These are phyloP conservation scores for Alethe diademata DNA, from an alignment of 2,113 vertebrate genomes.

Conservation along the genomic window DNA sequence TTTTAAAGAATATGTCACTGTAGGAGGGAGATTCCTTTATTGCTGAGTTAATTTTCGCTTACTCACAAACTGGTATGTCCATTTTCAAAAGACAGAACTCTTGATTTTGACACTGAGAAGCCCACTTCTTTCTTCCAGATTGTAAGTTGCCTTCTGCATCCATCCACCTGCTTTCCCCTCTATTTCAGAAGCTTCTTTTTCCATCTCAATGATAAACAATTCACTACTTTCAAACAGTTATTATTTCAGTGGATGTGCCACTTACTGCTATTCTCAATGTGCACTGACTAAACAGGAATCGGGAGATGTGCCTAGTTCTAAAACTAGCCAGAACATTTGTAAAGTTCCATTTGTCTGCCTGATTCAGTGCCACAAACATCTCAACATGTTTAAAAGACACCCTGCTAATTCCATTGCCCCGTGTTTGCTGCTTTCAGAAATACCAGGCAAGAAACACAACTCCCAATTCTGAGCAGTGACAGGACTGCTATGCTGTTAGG, in stretches of 20 bases:
- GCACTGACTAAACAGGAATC: not conserved
- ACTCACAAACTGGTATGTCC: not conserved
- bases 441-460: not conserved
- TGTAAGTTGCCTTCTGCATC: not conserved
- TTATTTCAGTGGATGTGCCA: not conserved
- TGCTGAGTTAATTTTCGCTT: not conserved
- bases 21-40: not conserved
- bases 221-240: not conserved
- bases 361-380: not conserved
- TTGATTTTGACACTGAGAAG: not conserved
- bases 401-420: not conserved
- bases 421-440: not conserved
- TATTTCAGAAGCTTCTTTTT: not conserved
- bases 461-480: not conserved
- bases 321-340: not conserved
- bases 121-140: not conserved
- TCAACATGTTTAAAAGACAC: not conserved
- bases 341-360: not conserved
- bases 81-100: not conserved
- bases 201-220: not conserved
- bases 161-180: not conserved
- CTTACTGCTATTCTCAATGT: not conserved
- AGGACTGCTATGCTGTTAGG: not conserved
- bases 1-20: not conserved
- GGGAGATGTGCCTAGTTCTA: not conserved